Percentiles rank a stretch among this genome's conserved stretches.
phyloP scores from a whole-genome alignment of 2,888 invertebrate species.

The Ryuthela nishihirai region DNA sequence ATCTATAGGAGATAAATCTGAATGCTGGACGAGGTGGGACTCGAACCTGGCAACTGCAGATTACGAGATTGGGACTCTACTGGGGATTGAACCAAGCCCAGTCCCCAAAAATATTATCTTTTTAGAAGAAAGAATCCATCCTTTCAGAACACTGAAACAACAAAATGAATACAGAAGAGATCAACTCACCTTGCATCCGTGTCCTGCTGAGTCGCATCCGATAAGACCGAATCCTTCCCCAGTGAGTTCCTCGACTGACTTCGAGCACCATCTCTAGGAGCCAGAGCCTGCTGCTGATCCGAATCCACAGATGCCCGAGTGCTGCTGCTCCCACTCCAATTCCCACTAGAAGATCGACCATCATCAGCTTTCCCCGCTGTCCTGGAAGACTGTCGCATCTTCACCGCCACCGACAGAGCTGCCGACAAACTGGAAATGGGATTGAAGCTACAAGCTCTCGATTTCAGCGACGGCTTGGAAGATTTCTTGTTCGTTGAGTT shows the following conservation, averaged over 20 bases:
- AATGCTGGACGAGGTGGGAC: too few species aligned
- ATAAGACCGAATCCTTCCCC: conserved; percentile 50
- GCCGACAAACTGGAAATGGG: conserved; percentile 51
- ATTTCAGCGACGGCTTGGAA: conserved; percentile 1
- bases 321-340: conserved; percentile 89
- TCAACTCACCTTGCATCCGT: conserved; percentile 26
- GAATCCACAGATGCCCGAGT: conserved; percentile 57
- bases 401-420: conserved; percentile 61
- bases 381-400: conserved; percentile 65
- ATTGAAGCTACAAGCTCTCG: conserved; percentile 19
- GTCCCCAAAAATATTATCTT: too few species aligned
- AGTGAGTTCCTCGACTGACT: conserved; percentile 48
- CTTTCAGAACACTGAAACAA: not conserved
- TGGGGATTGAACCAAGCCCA: too few species aligned
- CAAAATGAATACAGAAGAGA: not conserved
- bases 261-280: conserved; percentile 6
- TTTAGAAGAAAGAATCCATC: too few species aligned
- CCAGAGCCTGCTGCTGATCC: conserved; percentile 49
- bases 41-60: too few species aligned
- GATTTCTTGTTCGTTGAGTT: conserved; percentile 10
- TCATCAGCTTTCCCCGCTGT: conserved; percentile 30
- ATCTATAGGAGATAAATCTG: too few species aligned
- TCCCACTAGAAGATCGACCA: conserved; percentile 79
- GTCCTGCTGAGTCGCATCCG: conserved; percentile 36
- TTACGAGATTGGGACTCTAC: too few species aligned